Evolutionary conservation across 2,888 invertebrate genomes (phyloP).

Genomic region (Syrista parreyssii): DNA sequence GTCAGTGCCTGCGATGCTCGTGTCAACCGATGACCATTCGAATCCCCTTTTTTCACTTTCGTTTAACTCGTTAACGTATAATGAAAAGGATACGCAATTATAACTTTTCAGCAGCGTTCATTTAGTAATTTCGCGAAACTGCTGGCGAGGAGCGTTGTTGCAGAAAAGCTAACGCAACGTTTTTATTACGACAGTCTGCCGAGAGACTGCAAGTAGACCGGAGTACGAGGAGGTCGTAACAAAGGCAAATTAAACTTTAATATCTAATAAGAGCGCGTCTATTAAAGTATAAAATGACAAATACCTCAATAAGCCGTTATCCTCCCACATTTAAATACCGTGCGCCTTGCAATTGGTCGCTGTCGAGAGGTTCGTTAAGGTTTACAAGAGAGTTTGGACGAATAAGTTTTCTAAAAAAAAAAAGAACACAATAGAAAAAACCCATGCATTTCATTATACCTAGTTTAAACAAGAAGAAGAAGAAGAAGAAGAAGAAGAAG

Average conservation of each 20-base stretch:
- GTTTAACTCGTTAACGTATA: neutral
- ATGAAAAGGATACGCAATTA: neutral
- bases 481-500: neutral
- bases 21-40: neutral
- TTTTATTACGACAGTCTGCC: constrained; percentile 1
- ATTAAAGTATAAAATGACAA: constrained; percentile 28
- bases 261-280: constrained; percentile 25
- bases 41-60: neutral
- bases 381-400: neutral
- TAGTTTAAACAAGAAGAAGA: neutral
- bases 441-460: neutral
- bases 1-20: neutral
- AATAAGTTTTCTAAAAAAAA: neutral
- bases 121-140: neutral
- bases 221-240: constrained; percentile 1
- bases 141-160: neutral
- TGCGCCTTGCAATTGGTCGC: neutral
- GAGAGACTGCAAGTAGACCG: neutral
- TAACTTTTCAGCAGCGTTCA: neutral
- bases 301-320: constrained; percentile 29
- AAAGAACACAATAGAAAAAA: neutral
- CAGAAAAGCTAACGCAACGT: neutral
- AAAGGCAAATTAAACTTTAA: constrained; percentile 28
- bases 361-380: neutral
- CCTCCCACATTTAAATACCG: neutral